These are phyloP conservation scores for Chaetura pelagica DNA, from an alignment of 2,113 vertebrate species.

Conservation along the genomic window DNA sequence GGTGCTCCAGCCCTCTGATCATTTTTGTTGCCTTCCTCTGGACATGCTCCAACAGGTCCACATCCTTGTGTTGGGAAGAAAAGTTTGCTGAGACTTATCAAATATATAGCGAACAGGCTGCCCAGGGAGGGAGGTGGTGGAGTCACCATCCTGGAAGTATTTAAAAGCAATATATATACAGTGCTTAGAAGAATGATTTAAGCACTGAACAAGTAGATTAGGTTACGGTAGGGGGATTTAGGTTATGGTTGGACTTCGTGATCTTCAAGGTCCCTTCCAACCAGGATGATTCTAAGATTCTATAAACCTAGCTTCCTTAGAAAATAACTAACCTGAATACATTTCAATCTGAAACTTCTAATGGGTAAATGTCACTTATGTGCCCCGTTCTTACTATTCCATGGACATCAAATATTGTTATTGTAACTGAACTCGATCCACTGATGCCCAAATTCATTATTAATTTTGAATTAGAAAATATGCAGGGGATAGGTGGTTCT, in stretches of 20 bases:
- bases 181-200: too few relatives aligned
- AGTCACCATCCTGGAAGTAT: too few relatives aligned
- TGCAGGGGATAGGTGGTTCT: neutral
- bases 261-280: too few relatives aligned
- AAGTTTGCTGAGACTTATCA: neutral
- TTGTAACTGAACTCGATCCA: accelerated
- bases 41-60: too few relatives aligned
- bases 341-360: neutral
- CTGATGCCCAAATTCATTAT: neutral
- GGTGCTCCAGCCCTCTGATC: too few relatives aligned
- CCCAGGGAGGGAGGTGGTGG: too few relatives aligned
- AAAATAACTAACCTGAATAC: neutral
- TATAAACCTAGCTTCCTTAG: neutral
- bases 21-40: too few relatives aligned
- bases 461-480: neutral
- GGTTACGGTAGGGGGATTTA: too few relatives aligned
- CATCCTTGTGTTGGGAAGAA: neutral
- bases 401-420: accelerated
- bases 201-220: too few relatives aligned
- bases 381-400: neutral
- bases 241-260: too few relatives aligned
- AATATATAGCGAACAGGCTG: neutral
- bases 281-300: too few relatives aligned
- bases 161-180: too few relatives aligned
- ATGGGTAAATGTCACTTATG: neutral